A percentile compares a stretch with the other conserved stretches of the same genome.
Evolutionary conservation across 2,113 vertebrate genomes (phyloP).

Genomic region (Microcebus ravelobensis): DNA sequence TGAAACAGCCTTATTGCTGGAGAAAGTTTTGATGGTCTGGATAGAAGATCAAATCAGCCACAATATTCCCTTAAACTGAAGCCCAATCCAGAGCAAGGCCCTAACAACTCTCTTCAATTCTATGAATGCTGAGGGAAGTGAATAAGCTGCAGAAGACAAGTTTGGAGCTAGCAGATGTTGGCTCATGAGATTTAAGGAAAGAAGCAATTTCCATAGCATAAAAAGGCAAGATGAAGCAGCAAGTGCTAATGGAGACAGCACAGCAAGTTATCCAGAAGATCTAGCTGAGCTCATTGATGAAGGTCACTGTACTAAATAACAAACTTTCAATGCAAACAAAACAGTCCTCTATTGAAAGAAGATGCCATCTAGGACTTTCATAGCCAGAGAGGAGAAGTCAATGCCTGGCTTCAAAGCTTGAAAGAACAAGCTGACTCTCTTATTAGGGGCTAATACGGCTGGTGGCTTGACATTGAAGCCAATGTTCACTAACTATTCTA

Average conservation of each 20-base stretch:
- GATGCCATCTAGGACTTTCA: neutral
- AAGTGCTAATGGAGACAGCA: neutral
- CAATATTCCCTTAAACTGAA: neutral
- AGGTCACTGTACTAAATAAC: neutral
- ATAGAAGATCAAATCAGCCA: neutral
- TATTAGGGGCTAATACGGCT: neutral
- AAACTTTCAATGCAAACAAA: neutral
- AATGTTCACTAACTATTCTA: neutral
- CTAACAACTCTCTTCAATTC: neutral
- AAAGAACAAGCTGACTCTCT: neutral
- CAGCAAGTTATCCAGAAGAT: neutral
- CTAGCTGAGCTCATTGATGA: neutral
- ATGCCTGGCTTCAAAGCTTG: neutral
- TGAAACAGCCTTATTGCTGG: neutral
- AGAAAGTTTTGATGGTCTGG: neutral
- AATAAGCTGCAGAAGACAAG: neutral
- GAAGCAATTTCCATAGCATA: neutral
- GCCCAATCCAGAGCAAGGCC: neutral
- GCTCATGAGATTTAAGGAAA: neutral
- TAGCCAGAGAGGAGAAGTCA: neutral
- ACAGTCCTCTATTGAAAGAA: neutral
- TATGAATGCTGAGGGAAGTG: neutral
- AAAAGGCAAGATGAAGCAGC: neutral
- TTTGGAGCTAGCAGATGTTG: neutral
- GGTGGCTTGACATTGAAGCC: neutral